Evolutionary conservation across 2,797 vertebrate species (phyloP).

Genomic region (Tangara arthus): DNA sequence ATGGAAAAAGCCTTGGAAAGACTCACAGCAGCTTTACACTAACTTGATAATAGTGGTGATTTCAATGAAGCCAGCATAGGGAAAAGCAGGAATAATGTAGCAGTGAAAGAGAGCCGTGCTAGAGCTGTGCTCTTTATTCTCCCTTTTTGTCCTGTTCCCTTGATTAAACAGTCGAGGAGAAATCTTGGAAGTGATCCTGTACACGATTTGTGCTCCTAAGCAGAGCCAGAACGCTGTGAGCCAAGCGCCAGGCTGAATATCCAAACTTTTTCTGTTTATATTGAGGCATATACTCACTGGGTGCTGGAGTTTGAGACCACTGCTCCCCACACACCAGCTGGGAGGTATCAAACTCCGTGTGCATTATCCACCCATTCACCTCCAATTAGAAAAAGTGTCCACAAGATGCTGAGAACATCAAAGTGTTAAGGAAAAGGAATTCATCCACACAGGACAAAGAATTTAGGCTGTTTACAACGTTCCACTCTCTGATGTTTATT

Average conservation of each 20-base stretch:
- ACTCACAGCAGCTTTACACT: background rate
- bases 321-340: conserved; percentile 33
- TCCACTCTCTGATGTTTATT: conserved; percentile 17
- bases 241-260: conserved; percentile 18
- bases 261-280: conserved; percentile 43
- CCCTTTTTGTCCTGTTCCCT: background rate
- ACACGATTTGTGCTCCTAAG: background rate
- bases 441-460: background rate
- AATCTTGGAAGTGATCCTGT: conserved; percentile 46
- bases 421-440: background rate
- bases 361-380: background rate
- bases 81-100: background rate
- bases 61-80: background rate
- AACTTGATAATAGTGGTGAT: background rate
- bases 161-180: conserved; percentile 7
- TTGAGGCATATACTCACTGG: conserved; percentile 22
- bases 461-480: conserved; percentile 19
- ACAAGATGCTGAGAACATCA: background rate
- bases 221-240: conserved; percentile 36
- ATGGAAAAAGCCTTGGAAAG: conserved; percentile 26
- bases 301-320: background rate
- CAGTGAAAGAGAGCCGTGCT: background rate
- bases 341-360: background rate
- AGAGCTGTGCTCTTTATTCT: background rate
- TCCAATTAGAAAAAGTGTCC: background rate